Evolutionary conservation across 1,140 invertebrate species (phyloP).

Genomic region (Fopius arisanus): DNA sequence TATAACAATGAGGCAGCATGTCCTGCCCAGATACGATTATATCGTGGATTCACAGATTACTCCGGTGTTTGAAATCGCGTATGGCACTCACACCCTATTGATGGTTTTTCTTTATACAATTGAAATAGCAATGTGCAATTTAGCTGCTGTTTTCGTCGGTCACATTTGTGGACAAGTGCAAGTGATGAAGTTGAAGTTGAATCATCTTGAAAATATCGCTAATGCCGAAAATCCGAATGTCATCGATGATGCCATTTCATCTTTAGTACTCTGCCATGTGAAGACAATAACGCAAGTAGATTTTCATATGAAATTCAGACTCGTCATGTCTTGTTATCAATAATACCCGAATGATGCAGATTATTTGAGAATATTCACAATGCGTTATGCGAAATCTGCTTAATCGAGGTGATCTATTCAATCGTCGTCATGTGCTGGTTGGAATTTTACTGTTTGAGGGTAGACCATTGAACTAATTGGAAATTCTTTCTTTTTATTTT

Average conservation of each 20-base stretch:
- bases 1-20: conserved; percentile 32
- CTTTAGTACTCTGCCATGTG: neutral
- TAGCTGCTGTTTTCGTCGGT: conserved; percentile 40
- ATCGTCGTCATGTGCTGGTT: conserved; percentile 2
- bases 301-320: too few species aligned
- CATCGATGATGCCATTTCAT: neutral
- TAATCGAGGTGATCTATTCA: neutral
- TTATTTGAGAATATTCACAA: neutral
- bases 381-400: conserved; percentile 25
- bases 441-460: conserved; percentile 22
- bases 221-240: neutral
- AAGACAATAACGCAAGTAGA: too few species aligned
- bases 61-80: conserved; percentile 39
- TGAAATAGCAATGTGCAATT: conserved; percentile 34
- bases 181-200: conserved; percentile 31
- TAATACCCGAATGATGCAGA: conserved; percentile 6
- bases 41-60: conserved; percentile 34
- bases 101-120: conserved; percentile 38
- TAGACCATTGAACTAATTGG: too few species aligned
- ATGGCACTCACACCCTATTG: conserved; percentile 32
- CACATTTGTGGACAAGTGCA: conserved; percentile 44
- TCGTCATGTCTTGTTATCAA: too few species aligned
- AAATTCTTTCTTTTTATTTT: too few species aligned
- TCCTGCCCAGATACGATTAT: conserved; percentile 40
- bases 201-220: conserved; percentile 5